Evolutionary conservation across 2,888 invertebrate species (phyloP).

Genomic region (Papilio demoleus): DNA sequence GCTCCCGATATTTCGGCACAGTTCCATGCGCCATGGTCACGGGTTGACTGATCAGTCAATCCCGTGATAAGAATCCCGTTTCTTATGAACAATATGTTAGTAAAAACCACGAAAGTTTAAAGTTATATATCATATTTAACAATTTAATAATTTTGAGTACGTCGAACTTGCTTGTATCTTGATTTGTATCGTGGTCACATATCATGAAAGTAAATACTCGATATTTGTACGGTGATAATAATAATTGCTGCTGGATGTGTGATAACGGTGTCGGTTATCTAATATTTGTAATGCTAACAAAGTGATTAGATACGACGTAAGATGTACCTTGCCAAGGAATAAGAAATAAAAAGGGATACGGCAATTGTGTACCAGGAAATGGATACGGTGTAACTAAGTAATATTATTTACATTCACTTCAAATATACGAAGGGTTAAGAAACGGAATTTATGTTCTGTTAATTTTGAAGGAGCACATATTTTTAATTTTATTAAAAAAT

Average conservation of each 20-base stretch:
- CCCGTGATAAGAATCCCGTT: too few species aligned
- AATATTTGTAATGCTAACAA: constrained; percentile 71
- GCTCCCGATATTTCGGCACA: too few species aligned
- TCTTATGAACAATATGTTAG: too few species aligned
- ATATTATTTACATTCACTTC: constrained; percentile 10
- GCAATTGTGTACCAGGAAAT: constrained; percentile 41
- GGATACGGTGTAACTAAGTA: constrained; percentile 17
- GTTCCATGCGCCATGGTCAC: too few species aligned
- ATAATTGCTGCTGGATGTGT: constrained; percentile 79
- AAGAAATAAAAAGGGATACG: constrained; percentile 49
- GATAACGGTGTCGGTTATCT: constrained; percentile 74
- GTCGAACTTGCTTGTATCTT: constrained; percentile 31
- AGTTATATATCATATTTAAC: neutral
- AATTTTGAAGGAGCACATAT: neutral
- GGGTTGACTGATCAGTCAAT: too few species aligned
- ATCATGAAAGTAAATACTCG: constrained; percentile 52
- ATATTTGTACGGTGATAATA: constrained; percentile 61
- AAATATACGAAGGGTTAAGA: constrained; percentile 1
- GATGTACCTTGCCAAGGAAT: constrained; percentile 61
- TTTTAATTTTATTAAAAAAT: neutral
- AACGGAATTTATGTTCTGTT: neutral
- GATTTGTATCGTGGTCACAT: constrained; percentile 49
- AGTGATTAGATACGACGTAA: constrained; percentile 72
- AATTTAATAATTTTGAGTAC: constrained; percentile 32
- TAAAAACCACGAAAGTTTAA: too few species aligned